These are phyloP conservation scores for Odontamblyopus rebecca DNA, from an alignment of 2,797 vertebrate genomes.

Conservation along the genomic window DNA sequence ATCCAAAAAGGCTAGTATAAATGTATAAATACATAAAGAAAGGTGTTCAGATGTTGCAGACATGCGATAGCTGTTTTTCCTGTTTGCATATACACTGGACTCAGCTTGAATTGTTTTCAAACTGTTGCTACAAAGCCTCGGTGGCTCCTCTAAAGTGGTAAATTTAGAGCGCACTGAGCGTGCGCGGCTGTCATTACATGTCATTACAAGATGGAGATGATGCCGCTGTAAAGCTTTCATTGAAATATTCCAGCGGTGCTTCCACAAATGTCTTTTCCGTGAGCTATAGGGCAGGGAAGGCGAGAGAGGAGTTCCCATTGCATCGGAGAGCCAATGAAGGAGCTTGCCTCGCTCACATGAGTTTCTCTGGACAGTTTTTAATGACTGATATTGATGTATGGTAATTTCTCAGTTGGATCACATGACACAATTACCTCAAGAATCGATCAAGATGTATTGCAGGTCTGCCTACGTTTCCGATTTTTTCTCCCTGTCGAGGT, in stretches of 20 bases:
- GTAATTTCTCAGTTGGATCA: slow-evolving; percentile 98
- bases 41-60: slow-evolving; percentile 8
- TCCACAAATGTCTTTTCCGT: slow-evolving; percentile 65
- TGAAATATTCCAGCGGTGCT: slow-evolving; percentile 71
- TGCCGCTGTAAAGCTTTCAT: slow-evolving; percentile 55
- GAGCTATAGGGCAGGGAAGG: slow-evolving; percentile 61
- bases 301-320: slow-evolving; percentile 77
- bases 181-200: slow-evolving; percentile 37
- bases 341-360: slow-evolving; percentile 74
- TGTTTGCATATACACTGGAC: slow-evolving; percentile 21
- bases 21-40: background rate
- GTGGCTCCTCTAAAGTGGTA: slow-evolving; percentile 18
- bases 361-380: slow-evolving; percentile 81
- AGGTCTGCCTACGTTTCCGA: slow-evolving; percentile 97
- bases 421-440: slow-evolving; percentile 99
- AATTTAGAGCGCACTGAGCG: slow-evolving; percentile 26
- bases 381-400: slow-evolving; percentile 99
- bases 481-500: slow-evolving; percentile 90
- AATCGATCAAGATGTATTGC: slow-evolving; percentile 99
- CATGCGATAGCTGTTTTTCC: slow-evolving; percentile 28
- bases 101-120: slow-evolving; percentile 47
- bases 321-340: slow-evolving; percentile 78
- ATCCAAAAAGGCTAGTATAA: too few species aligned
- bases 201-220: slow-evolving; percentile 42
- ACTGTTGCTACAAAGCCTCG: slow-evolving; percentile 52